These are phyloP conservation scores for cat (Felis catus) DNA, from an alignment of 2,113 vertebrate genomes.

Conservation along the genomic window F.catus_Fca126_mat1.0 CM031420.1:35786501-35787000, in stretches of 20 bases:
- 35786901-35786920: background rate
- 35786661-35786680: background rate
- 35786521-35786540: background rate
- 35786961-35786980: constrained; percentile 16
- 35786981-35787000: background rate
- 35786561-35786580: background rate
- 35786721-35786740: background rate
- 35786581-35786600: background rate
- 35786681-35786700: background rate
- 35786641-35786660: background rate
- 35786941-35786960: constrained; percentile 1
- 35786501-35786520: background rate
- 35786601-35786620: background rate
- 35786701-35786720: background rate
- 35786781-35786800: background rate
- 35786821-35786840: background rate
- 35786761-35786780: background rate
- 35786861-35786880: constrained; percentile 10
- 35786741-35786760: background rate
- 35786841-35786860: background rate
- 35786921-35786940: background rate
- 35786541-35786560: background rate
- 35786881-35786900: background rate
- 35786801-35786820: background rate
- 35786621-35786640: background rate